A percentile compares a stretch with the other conserved stretches of the same genome.
Evolutionary conservation across 2,888 invertebrate species (phyloP).

Genomic region (Heterodera filipjevi): DNA sequence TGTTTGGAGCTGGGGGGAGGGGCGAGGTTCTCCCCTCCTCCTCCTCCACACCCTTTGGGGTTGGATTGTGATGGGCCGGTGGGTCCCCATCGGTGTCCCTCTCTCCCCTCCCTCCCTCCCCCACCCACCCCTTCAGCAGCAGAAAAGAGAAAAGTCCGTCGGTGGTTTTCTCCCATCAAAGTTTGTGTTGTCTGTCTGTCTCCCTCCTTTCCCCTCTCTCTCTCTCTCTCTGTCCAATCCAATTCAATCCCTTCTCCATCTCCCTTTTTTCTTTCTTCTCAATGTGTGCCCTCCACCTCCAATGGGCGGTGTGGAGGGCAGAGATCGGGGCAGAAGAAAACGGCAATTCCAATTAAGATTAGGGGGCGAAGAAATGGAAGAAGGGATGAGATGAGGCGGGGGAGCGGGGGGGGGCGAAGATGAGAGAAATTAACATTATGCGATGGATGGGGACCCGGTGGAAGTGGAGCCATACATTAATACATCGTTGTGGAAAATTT

Average conservation of each 20-base stretch:
- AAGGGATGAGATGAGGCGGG: too few relatives aligned
- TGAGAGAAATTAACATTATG: too few relatives aligned
- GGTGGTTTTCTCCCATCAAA: neutral
- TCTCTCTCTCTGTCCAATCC: neutral
- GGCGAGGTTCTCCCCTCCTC: neutral
- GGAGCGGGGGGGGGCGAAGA: too few relatives aligned
- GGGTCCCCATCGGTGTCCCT: neutral
- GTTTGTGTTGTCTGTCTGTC: slow-evolving; percentile 11
- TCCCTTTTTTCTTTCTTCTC: neutral
- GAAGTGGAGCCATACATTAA: too few relatives aligned
- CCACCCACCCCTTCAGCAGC: neutral
- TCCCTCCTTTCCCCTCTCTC: neutral
- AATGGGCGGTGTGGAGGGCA: too few relatives aligned
- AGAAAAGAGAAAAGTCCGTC: neutral
- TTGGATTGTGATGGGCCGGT: too few relatives aligned
- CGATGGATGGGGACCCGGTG: too few relatives aligned
- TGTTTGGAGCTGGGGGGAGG: neutral
- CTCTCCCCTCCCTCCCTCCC: neutral
- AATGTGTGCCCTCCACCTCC: neutral
- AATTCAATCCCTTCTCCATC: neutral
- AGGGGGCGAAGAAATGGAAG: neutral
- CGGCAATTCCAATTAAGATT: neutral
- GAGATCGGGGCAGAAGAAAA: neutral
- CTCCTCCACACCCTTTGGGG: neutral
- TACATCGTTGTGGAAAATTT: too few relatives aligned